Base-by-base conservation (phyloP, 2,113 vertebrate genomes). In the Gopherus flavomarginatus region DNA sequence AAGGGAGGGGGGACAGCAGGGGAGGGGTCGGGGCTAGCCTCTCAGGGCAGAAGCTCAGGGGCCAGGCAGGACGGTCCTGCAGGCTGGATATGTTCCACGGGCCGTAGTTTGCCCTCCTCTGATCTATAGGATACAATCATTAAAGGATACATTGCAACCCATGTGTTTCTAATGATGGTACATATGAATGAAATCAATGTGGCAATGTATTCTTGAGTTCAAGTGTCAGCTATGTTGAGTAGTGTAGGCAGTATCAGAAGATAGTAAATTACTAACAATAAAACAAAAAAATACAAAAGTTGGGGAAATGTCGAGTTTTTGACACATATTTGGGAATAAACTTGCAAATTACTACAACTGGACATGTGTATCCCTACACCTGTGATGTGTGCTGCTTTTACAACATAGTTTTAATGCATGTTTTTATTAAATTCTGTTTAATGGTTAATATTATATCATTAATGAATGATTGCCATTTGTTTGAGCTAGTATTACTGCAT, bases 201-300 rank as follows among this genome's bases (percentile, higher is more conserved):
- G 81, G 69, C 69, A 96, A 91, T 69, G 87, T 83, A 62, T 57
- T 44, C 72, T 81, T 49, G 89, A 83, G 92, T 53, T 92, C 89
- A 95, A 81, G 26, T 86, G 26, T 57, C 24, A 38, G 56, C 59
- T 56, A 85, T 47, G 80, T 0, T 24, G 81, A 81, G 49, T 89
- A 81, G 26, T 10, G 0, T 0, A 1, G 82, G 72, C 47, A 94
- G 83, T 13, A 92, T 29, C 59, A n/a, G 69, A 38, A 27, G 57
- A 78, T 81, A 77, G 72, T 27, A 86, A 69, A 38, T 38, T 81
- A 38, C 88, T 57, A 85, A 86, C 72, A 85, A 44, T 52, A 85
- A 89, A 83, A 91, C 2, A 35, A 87, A 94, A 80, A 11, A 83
- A 88, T 0, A 90, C 19, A 90, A 44, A 90, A 13, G 69, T 27